A percentile compares a stretch with the other conserved stretches of the same genome.
These are phyloP conservation scores for Itoplectis maculator DNA, from an alignment of 2,888 invertebrate species.

Conservation along the genomic window DNA sequence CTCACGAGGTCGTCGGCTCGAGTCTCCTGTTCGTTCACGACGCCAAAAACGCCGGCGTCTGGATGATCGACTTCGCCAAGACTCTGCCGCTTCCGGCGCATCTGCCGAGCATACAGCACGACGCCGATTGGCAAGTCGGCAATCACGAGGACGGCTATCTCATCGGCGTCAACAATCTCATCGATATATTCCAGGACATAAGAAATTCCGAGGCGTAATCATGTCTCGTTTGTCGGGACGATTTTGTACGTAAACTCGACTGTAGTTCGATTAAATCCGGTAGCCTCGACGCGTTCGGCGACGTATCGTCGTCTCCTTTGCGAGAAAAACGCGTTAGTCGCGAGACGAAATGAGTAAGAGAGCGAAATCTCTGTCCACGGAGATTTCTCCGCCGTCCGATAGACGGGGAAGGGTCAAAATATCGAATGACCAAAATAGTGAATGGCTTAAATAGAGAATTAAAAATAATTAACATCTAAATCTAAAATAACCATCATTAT, in stretches of 20 bases:
- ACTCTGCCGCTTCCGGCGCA: conserved; percentile 93
- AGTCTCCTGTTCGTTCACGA: conserved; percentile 98
- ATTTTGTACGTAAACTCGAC: conserved; percentile 30
- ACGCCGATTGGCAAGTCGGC: conserved; percentile 95
- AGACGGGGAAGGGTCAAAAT: no score
- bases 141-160: conserved; percentile 99
- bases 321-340: no score
- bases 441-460: no score
- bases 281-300: background rate
- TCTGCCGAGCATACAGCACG: conserved; percentile 90
- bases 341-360: no score
- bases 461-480: no score
- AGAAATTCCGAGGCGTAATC: conserved; percentile 74
- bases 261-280: conserved; percentile 59
- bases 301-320: background rate
- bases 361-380: no score
- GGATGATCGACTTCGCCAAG: conserved; percentile 99
- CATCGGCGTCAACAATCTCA: conserved; percentile 95
- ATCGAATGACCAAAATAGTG: no score
- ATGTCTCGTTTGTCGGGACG: conserved; percentile 21
- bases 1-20: conserved; percentile 97
- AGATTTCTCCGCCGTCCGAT: no score
- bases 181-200: conserved; percentile 92
- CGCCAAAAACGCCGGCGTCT: conserved; percentile 93
- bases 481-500: no score